phyloP scores from a whole-genome alignment of 2,797 vertebrate species.

The Poeciliopsis turneri region DNA sequence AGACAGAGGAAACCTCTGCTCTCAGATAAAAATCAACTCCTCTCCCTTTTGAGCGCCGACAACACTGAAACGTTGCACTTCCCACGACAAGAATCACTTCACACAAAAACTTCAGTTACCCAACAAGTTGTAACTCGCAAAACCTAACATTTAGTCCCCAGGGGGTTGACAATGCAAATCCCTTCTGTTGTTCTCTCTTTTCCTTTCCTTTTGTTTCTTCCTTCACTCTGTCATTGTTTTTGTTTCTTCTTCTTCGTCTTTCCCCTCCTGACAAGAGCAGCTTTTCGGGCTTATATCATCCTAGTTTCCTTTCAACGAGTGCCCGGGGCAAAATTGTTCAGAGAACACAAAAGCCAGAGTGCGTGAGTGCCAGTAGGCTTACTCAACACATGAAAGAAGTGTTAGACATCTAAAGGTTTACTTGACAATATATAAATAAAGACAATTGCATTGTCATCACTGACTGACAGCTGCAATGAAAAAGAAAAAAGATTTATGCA shows the following conservation, averaged over 20 bases:
- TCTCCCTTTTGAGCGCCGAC: constrained; percentile 51
- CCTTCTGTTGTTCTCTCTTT: constrained; percentile 63
- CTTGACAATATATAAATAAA: constrained; percentile 53
- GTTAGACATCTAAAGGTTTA: constrained; percentile 47
- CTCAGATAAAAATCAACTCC: constrained; percentile 60
- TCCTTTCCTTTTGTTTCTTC: constrained; percentile 53
- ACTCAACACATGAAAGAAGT: constrained; percentile 43
- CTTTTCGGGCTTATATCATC: constrained; percentile 54
- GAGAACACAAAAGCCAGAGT: constrained; percentile 30
- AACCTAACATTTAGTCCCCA: constrained; percentile 51
- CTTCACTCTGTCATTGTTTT: constrained; percentile 37
- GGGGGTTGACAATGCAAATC: constrained; percentile 57
- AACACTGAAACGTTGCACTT: constrained; percentile 71
- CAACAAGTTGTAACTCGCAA: constrained; percentile 75
- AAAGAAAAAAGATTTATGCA: constrained; percentile 25
- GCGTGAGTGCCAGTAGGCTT: constrained; percentile 26
- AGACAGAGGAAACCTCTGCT: constrained; percentile 37
- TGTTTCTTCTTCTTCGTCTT: constrained; percentile 13
- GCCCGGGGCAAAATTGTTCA: constrained; percentile 56
- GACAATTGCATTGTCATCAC: constrained; percentile 29
- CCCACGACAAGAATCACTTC: constrained; percentile 70
- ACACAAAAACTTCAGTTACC: constrained; percentile 74
- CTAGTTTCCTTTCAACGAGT: constrained; percentile 41
- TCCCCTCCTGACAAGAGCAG: constrained; percentile 39
- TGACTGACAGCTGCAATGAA: constrained; percentile 57